A percentile compares a stretch with the other conserved stretches of the same genome.
These are phyloP conservation scores for Parnassius orleans DNA, from an alignment of 2,888 invertebrate genomes.

Conservation along the genomic window DNA sequence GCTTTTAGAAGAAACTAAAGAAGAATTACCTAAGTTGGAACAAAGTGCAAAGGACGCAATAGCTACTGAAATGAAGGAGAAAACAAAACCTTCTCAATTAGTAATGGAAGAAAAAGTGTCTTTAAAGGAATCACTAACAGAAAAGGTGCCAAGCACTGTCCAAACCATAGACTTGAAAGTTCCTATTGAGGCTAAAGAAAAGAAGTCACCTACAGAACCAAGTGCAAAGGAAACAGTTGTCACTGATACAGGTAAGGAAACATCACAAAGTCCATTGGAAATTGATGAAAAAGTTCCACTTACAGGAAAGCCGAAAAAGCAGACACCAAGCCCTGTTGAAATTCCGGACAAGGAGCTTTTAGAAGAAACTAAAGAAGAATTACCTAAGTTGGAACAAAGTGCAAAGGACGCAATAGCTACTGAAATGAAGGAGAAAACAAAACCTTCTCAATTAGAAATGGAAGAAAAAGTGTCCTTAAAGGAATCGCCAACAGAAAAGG, in stretches of 20 bases:
- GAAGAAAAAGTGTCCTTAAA: slow-evolving; percentile 24
- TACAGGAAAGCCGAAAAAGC: not conserved
- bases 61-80: not conserved
- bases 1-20: not conserved
- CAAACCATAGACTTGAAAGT: not conserved
- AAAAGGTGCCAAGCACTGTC: slow-evolving; percentile 7
- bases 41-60: not conserved
- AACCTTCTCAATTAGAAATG: not conserved
- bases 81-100: not conserved
- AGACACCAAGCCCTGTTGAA: slow-evolving; percentile 4
- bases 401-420: no score
- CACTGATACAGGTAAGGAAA: not conserved
- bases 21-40: slow-evolving; percentile 2
- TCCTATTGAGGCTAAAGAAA: not conserved
- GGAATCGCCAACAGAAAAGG: slow-evolving; percentile 11
- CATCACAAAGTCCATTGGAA: not conserved
- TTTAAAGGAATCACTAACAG: slow-evolving; percentile 2
- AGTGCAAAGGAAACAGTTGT: no score
- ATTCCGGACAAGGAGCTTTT: not conserved
- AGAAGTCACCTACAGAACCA: slow-evolving; percentile 19
- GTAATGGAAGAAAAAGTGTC: slow-evolving; percentile 21
- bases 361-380: slow-evolving; percentile 5
- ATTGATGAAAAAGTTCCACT: not conserved
- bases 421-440: no score
- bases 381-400: no score